Conservation (phyloP, 2,888 invertebrate genomes). For the Creontiades dilutus region DNA sequence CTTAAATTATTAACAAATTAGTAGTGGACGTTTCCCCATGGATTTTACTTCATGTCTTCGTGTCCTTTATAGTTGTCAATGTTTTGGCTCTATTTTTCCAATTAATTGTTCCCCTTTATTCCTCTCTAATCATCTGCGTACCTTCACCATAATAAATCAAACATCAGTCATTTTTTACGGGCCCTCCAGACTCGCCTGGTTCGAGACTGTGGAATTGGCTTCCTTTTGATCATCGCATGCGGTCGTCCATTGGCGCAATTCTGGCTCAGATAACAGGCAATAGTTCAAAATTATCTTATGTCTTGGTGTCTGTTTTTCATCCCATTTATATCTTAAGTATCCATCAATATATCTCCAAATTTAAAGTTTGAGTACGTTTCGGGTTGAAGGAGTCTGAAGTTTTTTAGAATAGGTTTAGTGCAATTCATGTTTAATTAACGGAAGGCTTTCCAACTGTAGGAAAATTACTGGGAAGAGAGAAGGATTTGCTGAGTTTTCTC, state of each 20-base stretch:
- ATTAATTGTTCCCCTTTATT: not conserved
- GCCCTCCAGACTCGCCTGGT: constrained; percentile 37
- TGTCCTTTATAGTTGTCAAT: not conserved
- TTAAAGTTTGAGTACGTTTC: too few relatives aligned
- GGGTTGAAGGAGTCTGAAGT: too few relatives aligned
- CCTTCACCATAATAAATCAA: constrained; percentile 14
- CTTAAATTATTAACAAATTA: too few relatives aligned
- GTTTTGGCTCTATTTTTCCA: not conserved
- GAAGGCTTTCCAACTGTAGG: too few relatives aligned
- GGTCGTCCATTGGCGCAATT: constrained; percentile 49
- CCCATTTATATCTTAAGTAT: not conserved
- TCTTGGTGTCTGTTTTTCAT: constrained; percentile 1
- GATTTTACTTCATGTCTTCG: not conserved
- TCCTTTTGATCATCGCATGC: constrained; percentile 41
- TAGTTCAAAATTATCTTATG: constrained; percentile 33
- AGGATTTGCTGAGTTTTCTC: too few relatives aligned
- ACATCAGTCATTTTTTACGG: constrained; percentile 29
- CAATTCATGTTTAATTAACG: too few relatives aligned
- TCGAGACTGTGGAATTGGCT: constrained; percentile 43
- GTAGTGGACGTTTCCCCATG: not conserved
- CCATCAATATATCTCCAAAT: not conserved
- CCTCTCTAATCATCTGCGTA: not conserved
- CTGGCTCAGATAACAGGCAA: constrained; percentile 52
- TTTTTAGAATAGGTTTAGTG: too few relatives aligned
- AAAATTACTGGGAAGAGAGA: too few relatives aligned